A percentile compares a stretch with the other conserved stretches of the same genome.
Conservation (phyloP, 2,113 vertebrate genomes). For the Leptodactylus fuscus region DNA sequence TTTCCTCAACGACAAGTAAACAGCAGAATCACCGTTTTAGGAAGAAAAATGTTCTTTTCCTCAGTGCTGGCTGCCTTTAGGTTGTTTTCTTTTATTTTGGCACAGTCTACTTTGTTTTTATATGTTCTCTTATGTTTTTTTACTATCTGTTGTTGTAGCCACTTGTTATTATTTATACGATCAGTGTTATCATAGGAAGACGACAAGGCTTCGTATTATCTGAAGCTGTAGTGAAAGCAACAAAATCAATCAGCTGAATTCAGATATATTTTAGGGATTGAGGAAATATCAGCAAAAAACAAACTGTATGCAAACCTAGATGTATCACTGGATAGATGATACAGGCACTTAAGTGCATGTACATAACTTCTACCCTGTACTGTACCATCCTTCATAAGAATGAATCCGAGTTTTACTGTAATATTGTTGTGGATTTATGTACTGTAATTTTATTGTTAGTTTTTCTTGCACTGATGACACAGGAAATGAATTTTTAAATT, state of each 20-base stretch:
- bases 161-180: constrained; percentile 73
- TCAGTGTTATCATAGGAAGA: constrained; percentile 66
- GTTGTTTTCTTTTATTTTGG: constrained; percentile 64
- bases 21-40: constrained; percentile 69
- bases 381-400: constrained; percentile 74
- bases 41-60: constrained; percentile 69
- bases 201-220: constrained; percentile 75
- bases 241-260: constrained; percentile 67
- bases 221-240: constrained; percentile 75
- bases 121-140: constrained; percentile 67
- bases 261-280: constrained; percentile 69
- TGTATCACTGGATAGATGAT: constrained; percentile 86
- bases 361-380: constrained; percentile 76
- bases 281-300: constrained; percentile 69
- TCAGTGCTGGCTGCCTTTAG: constrained; percentile 75
- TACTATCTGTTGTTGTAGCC: constrained; percentile 65
- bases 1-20: constrained; percentile 69
- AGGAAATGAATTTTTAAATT: constrained; percentile 83
- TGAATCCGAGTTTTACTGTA: constrained; percentile 72
- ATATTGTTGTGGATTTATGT: constrained; percentile 74
- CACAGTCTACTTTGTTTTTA: constrained; percentile 58
- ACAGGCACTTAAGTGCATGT: constrained; percentile 94
- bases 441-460: constrained; percentile 80
- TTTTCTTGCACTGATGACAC: constrained; percentile 78
- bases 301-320: constrained; percentile 77